Percentiles rank a stretch among this genome's conserved stretches.
Evolutionary conservation across 2,888 invertebrate species (phyloP).

Genomic region (Tiliacea aurago): DNA sequence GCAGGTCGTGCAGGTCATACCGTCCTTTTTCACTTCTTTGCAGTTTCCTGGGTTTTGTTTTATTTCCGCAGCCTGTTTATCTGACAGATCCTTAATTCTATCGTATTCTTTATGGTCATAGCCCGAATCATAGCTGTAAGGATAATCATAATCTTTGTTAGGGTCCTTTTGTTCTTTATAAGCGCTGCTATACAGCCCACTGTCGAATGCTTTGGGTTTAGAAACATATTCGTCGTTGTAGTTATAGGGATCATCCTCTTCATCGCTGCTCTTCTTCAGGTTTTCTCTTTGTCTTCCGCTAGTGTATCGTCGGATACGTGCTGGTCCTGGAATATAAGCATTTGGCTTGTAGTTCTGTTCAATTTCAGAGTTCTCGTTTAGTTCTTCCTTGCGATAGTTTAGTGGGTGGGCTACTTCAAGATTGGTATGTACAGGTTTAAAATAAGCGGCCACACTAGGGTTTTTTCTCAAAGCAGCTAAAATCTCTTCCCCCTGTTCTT

Average conservation of each 20-base stretch:
- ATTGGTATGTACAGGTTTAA: conserved; percentile 85
- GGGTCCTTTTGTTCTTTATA: conserved; percentile 84
- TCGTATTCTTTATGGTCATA: conserved; percentile 90
- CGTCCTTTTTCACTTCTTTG: conserved; percentile 91
- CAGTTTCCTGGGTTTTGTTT: conserved; percentile 92
- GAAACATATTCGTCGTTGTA: conserved; percentile 87
- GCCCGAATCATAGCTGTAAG: conserved; percentile 87
- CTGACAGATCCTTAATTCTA: conserved; percentile 91
- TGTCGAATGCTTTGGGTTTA: conserved; percentile 89
- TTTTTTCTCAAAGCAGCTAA: conserved; percentile 86
- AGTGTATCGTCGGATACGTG: conserved; percentile 88
- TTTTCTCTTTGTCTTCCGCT: conserved; percentile 85
- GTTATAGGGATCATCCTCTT: conserved; percentile 89
- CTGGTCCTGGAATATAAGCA: conserved; percentile 87
- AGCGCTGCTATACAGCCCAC: conserved; percentile 84
- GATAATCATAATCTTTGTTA: conserved; percentile 86
- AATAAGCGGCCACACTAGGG: conserved; percentile 85
- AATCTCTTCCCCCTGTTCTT: conserved; percentile 84
- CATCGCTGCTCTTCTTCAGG: conserved; percentile 79
- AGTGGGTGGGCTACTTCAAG: conserved; percentile 86
- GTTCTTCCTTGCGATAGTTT: conserved; percentile 84
- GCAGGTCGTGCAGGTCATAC: conserved; percentile 93
- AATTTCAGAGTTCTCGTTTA: conserved; percentile 79
- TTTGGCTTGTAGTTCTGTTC: conserved; percentile 87
- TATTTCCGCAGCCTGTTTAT: conserved; percentile 91